A percentile compares a stretch with the other conserved stretches of the same genome.
phyloP scores from a whole-genome alignment of 2,113 vertebrate genomes.

The Heteronetta atricapilla region DNA sequence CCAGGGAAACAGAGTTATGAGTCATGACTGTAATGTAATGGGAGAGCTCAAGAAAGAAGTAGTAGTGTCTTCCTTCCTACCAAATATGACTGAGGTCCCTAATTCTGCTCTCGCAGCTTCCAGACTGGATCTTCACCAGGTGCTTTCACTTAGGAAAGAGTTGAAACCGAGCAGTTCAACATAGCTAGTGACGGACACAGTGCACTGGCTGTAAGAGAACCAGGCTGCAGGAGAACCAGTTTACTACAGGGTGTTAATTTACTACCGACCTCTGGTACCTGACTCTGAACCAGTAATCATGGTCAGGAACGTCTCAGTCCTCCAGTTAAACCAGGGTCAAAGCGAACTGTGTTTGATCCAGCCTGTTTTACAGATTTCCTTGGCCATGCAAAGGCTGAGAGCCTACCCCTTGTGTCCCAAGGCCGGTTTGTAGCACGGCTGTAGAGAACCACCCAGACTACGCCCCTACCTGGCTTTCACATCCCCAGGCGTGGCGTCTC shows the following conservation, averaged over 20 bases:
- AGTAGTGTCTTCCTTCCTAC: neutral
- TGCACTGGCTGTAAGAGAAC: neutral
- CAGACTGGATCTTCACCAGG: neutral
- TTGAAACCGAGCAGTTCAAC: neutral
- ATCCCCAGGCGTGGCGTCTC: conserved; percentile 76
- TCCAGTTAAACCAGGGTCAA: neutral
- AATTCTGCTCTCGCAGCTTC: neutral
- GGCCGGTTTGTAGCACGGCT: neutral
- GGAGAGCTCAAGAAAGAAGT: neutral
- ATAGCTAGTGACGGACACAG: neutral
- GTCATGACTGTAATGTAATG: neutral
- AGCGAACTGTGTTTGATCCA: neutral
- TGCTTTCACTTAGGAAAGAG: neutral
- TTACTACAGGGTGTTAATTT: neutral
- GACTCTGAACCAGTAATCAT: neutral
- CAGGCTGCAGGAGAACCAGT: neutral
- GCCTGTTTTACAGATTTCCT: neutral
- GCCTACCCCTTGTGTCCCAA: neutral
- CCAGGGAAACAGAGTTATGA: neutral
- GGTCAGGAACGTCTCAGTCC: neutral
- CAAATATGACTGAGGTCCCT: neutral
- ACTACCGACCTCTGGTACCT: neutral
- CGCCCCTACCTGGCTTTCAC: conserved; percentile 77
- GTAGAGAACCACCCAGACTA: neutral
- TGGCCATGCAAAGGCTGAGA: neutral